Conservation (phyloP, 2,888 invertebrate species). For the Sthenelais limicola region DNA sequence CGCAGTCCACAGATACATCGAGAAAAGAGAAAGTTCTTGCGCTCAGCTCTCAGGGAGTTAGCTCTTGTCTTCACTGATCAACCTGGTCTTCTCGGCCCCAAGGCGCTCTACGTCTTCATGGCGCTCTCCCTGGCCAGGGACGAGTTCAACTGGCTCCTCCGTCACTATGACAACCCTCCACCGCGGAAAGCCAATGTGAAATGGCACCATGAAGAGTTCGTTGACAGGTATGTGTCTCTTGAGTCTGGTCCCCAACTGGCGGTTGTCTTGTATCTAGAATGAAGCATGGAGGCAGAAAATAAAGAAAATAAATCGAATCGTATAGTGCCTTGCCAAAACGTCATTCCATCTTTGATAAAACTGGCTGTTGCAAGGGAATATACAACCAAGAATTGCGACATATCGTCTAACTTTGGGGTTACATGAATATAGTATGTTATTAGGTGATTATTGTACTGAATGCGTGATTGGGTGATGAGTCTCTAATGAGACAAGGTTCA, state of each 20-base stretch:
- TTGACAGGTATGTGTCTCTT: slow-evolving; percentile 77
- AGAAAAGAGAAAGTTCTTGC: slow-evolving; percentile 94
- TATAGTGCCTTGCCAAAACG: too few relatives aligned
- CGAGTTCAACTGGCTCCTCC: slow-evolving; percentile 94
- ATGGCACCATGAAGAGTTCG: slow-evolving; percentile 75
- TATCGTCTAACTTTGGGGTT: too few relatives aligned
- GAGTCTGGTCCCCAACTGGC: background rate
- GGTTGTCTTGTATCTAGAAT: too few relatives aligned
- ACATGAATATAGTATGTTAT: too few relatives aligned
- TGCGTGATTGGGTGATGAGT: too few relatives aligned
- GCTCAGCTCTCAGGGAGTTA: slow-evolving; percentile 95
- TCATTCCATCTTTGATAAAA: too few relatives aligned
- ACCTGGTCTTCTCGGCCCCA: slow-evolving; percentile 96
- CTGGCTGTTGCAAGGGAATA: too few relatives aligned
- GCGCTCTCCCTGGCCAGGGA: slow-evolving; percentile 95
- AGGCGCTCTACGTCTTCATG: slow-evolving; percentile 96
- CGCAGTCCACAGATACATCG: slow-evolving; percentile 88
- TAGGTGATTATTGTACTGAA: too few relatives aligned
- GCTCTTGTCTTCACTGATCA: slow-evolving; percentile 97
- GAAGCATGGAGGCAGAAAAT: too few relatives aligned
- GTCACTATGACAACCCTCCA: slow-evolving; percentile 97
- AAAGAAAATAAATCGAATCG: too few relatives aligned
- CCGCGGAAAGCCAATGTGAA: slow-evolving; percentile 71
- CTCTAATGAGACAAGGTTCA: too few relatives aligned
- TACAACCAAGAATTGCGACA: too few relatives aligned